These are phyloP conservation scores for Zapornia atra DNA, from an alignment of 2,113 vertebrate species.

Conservation along the genomic window DNA sequence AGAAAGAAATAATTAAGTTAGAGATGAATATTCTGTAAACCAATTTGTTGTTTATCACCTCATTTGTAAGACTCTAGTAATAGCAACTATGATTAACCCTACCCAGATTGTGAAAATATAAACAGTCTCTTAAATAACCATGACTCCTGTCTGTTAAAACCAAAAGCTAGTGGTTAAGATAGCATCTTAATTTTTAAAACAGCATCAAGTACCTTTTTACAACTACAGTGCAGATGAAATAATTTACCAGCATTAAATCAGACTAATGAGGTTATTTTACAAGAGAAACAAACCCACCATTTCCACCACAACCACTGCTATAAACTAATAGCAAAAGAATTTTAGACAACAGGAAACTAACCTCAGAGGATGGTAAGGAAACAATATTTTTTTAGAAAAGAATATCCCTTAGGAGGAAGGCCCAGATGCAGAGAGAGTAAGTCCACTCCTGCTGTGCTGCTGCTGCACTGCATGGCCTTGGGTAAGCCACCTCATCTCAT, in stretches of 20 bases:
- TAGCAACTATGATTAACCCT: not conserved
- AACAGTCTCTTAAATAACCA: not conserved
- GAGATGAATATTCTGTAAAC: not conserved
- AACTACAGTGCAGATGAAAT: not conserved
- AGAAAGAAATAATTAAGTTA: not conserved
- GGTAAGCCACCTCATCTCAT: not conserved
- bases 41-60: not conserved
- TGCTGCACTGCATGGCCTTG: not conserved
- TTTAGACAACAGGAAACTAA: not conserved
- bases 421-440: not conserved
- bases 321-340: not conserved
- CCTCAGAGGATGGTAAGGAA: not conserved
- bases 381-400: not conserved
- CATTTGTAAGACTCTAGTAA: not conserved
- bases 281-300: not conserved
- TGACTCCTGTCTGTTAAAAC: not conserved
- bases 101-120: not conserved
- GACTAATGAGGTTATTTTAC: not conserved
- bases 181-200: not conserved
- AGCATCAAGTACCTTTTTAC: not conserved
- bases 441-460: not conserved
- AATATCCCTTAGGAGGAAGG: not conserved
- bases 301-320: not conserved
- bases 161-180: not conserved
- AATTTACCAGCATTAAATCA: not conserved